Base-by-base conservation (phyloP, 2,113 vertebrate species). In the Protomyctophum bolini region DNA sequence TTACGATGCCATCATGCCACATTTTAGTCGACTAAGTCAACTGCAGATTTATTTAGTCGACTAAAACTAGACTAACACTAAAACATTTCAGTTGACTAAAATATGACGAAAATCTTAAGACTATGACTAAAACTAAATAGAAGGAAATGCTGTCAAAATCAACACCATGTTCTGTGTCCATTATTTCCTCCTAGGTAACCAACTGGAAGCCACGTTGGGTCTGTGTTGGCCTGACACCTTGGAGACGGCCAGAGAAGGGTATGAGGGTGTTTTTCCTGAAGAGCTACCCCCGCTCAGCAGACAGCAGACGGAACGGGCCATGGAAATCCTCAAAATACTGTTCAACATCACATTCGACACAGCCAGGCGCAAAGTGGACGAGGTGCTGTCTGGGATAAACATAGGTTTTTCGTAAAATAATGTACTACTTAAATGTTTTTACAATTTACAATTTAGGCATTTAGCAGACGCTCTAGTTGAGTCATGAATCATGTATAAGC, bases 321-420 rank as follows among this genome's bases (percentile, higher is more conserved):
- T 98, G 96, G 97, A 98, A 86, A 95, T 96, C 75, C 94, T 98
- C 65, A 98, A 98, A 86, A 95, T 98, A 82, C 94, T 98, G 51
- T 98, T 98, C 85, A 98, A 98, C 48, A 91, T 98, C 88, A 98
- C 97, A 10, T 96, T 95, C 48, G 94, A 97, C 74, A 93, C 91
- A 47, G 80, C 87, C 84, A 94, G 84, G 71, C 92, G 89, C 49
- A 94, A 96, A 48, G 94, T 94, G 14, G 96, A 96, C 0, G 95
- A 98, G 97, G 97, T 97, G 54, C 33, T 90, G 91, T 49, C 4
- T 0, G 58, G 46, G 12, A n/a, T 7, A 62, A 46, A n/a, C 1
- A 6, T 14, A 54, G 6, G 10, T 5, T 59, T 33, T 48, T 63
- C 51, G 21, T 21, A 21, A 21, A 41, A 4, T 41, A 41, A 41